Evolutionary conservation across 2,888 invertebrate species (phyloP).

Genomic region (Epistrophe grossulariae): DNA sequence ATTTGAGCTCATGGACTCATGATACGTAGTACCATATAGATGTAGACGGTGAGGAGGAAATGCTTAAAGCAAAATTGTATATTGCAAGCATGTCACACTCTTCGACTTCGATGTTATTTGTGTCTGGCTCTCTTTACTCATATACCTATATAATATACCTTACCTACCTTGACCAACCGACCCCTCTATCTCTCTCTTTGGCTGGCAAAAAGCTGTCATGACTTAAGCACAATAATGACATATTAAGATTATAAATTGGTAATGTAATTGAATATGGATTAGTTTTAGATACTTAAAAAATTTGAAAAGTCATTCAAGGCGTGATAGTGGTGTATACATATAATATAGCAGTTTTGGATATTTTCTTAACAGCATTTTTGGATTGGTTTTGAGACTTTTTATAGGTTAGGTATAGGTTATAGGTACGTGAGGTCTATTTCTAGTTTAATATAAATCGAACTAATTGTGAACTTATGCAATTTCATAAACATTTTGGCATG

Average conservation of each 20-base stretch:
- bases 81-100: slow-evolving; percentile 19
- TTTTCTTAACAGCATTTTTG: slow-evolving; percentile 27
- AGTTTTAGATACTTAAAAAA: slow-evolving; percentile 62
- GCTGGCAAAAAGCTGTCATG: slow-evolving; percentile 42
- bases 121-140: slow-evolving; percentile 1
- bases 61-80: slow-evolving; percentile 2
- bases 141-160: neutral
- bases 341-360: slow-evolving; percentile 15
- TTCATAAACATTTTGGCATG: slow-evolving; percentile 20
- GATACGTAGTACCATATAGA: neutral
- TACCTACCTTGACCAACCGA: too few species aligned
- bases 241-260: slow-evolving; percentile 75
- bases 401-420: neutral
- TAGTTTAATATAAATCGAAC: slow-evolving; percentile 38
- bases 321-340: neutral
- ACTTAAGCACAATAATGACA: slow-evolving; percentile 74
- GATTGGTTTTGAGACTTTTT: slow-evolving; percentile 3
- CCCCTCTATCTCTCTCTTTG: slow-evolving; percentile 6
- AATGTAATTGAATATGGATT: slow-evolving; percentile 75
- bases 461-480: slow-evolving; percentile 73
- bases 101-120: neutral
- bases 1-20: slow-evolving; percentile 18
- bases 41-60: slow-evolving; percentile 14
- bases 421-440: neutral
- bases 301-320: slow-evolving; percentile 62